Evolutionary conservation across 2,797 vertebrate species (phyloP).

Genomic region (Delichon dasypus): DNA sequence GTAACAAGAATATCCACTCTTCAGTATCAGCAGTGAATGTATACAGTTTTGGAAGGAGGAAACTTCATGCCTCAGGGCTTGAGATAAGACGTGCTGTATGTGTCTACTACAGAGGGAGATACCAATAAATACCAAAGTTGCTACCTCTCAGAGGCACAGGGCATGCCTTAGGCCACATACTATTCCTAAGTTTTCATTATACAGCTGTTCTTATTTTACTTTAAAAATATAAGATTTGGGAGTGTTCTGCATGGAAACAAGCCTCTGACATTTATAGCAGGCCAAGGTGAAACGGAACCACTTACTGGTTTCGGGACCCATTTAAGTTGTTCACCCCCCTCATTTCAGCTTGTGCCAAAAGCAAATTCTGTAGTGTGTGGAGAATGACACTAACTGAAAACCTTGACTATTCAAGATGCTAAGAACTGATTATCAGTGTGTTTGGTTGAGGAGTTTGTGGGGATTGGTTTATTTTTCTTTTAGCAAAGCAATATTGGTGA

Average conservation of each 20-base stretch:
- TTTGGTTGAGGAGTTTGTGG: not conserved
- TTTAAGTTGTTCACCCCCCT: not conserved
- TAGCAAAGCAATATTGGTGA: not conserved
- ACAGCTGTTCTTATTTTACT: not conserved
- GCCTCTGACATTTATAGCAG: not conserved
- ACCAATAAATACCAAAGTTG: not conserved
- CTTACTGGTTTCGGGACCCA: not conserved
- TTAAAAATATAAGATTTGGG: not conserved
- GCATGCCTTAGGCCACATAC: not conserved
- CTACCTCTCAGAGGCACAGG: not conserved
- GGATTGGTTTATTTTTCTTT: not conserved
- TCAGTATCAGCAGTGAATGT: not conserved
- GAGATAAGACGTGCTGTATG: not conserved
- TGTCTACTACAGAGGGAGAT: not conserved
- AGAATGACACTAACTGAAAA: not conserved
- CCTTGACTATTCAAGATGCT: not conserved
- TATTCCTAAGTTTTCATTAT: not conserved
- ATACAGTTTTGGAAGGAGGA: not conserved
- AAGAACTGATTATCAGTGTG: not conserved
- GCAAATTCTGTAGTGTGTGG: not conserved
- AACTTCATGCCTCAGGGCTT: not conserved
- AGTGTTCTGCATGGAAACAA: not conserved
- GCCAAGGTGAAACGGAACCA: not conserved
- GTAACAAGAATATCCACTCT: not conserved
- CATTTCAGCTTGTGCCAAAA: not conserved